phyloP scores from a whole-genome alignment of 2,888 invertebrate species.

The Hermaeophaga mercurialis region DNA sequence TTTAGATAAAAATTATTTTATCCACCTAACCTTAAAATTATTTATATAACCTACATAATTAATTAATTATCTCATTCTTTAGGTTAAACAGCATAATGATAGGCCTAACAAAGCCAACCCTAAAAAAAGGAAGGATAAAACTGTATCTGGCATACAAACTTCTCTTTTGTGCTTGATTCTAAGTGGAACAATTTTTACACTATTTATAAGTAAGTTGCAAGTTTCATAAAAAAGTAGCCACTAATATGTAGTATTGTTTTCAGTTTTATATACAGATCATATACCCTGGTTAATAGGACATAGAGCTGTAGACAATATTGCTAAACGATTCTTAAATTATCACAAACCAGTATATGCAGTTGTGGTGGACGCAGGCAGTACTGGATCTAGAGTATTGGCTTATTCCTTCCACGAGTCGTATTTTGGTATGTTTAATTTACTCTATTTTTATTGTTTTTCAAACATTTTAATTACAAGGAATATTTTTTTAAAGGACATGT shows the following conservation, averaged over 20 bases:
- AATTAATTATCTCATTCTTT: too few relatives aligned
- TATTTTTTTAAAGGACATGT: too few relatives aligned
- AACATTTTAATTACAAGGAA: too few relatives aligned
- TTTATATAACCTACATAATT: conserved; percentile 4
- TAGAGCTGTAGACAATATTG: conserved; percentile 72
- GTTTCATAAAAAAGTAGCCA: background rate
- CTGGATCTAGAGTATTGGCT: conserved; percentile 84
- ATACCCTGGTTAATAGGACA: conserved; percentile 58
- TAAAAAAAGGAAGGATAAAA: conserved; percentile 48
- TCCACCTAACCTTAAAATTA: background rate
- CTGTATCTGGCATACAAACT: conserved; percentile 48
- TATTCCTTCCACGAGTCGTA: conserved; percentile 83
- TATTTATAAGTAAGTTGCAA: conserved; percentile 51
- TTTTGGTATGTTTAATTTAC: conserved; percentile 60
- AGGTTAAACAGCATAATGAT: conserved; percentile 47
- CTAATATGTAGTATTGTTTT: conserved; percentile 28
- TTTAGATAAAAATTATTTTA: background rate
- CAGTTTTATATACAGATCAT: conserved; percentile 65
- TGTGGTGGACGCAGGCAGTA: conserved; percentile 93
- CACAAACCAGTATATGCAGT: conserved; percentile 78
- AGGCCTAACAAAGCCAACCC: conserved; percentile 37
- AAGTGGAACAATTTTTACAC: conserved; percentile 52
- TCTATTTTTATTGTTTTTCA: background rate
- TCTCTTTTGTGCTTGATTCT: conserved; percentile 54
- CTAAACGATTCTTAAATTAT: conserved; percentile 70